These are phyloP conservation scores for Trogon surrucura DNA, from an alignment of 2,113 vertebrate genomes.

Conservation along the genomic window DNA sequence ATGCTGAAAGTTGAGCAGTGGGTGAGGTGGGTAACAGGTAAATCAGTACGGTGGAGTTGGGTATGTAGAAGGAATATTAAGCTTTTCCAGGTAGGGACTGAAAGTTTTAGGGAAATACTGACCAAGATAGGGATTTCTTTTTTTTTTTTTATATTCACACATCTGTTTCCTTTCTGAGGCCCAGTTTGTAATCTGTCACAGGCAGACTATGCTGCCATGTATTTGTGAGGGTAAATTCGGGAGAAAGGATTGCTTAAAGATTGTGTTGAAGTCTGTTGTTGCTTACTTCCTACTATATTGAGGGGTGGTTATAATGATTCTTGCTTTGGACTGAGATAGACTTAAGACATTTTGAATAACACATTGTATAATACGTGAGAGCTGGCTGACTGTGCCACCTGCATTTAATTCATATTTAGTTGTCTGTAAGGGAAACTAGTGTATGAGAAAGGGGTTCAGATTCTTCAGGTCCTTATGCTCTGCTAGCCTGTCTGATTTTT, in stretches of 20 bases:
- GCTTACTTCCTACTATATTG: background rate
- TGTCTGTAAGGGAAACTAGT: background rate
- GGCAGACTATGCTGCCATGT: background rate
- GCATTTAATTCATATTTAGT: conserved; percentile 1
- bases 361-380: background rate
- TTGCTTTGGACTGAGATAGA: background rate
- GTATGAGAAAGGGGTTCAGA: background rate
- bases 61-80: background rate
- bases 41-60: background rate
- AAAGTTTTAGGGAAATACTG: background rate
- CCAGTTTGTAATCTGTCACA: background rate
- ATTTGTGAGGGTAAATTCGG: background rate
- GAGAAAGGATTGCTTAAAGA: background rate
- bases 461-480: background rate
- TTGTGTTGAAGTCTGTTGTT: background rate
- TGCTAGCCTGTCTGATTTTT: background rate
- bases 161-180: background rate
- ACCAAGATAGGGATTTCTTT: background rate
- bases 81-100: background rate
- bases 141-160: background rate
- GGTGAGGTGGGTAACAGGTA: conserved; percentile 54
- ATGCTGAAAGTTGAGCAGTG: conserved; percentile 46
- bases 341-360: background rate
- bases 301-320: background rate
- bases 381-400: background rate